A percentile compares a stretch with the other conserved stretches of the same genome.
These are phyloP conservation scores for Druceiella hillmani DNA, from an alignment of 2,888 invertebrate genomes.

Conservation along the genomic window DNA sequence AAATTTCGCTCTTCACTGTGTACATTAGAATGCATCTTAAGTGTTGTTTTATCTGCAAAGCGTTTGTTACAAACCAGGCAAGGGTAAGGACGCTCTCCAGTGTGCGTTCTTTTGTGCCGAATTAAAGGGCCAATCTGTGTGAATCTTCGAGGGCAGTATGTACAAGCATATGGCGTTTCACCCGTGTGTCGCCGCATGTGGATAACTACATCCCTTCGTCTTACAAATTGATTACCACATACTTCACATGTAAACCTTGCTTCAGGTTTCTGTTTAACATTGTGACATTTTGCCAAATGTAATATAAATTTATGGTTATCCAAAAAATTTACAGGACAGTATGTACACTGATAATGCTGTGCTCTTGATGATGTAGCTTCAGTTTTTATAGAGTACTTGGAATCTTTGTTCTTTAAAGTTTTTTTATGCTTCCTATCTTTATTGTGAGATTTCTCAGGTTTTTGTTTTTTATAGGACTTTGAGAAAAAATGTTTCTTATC, in stretches of 20 bases:
- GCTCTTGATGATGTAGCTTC: no score
- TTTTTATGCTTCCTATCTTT: no score
- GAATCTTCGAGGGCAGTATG: slow-evolving; percentile 35
- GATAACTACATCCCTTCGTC: slow-evolving; percentile 38
- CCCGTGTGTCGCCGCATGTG: slow-evolving; percentile 42
- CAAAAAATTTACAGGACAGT: no score
- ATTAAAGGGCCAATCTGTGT: slow-evolving; percentile 39
- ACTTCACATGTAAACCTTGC: slow-evolving; percentile 42
- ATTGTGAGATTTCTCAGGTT: no score
- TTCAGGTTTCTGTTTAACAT: no score
- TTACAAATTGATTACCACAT: slow-evolving; percentile 40
- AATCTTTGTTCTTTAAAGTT: no score
- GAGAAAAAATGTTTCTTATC: no score
- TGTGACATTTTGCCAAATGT: no score
- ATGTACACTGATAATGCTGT: no score
- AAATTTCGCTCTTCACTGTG: slow-evolving; percentile 50
- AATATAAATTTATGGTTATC: no score
- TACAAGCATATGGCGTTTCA: slow-evolving; percentile 38
- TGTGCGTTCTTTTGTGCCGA: slow-evolving; percentile 40
- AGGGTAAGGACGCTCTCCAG: slow-evolving; percentile 40
- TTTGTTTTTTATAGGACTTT: no score
- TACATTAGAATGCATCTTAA: slow-evolving; percentile 37
- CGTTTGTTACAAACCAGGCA: slow-evolving; percentile 38
- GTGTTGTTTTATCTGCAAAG: slow-evolving; percentile 35
- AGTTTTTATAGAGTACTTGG: no score